phyloP scores from a whole-genome alignment of 2,113 vertebrate species.

The Phodopus roborovskii region DNA sequence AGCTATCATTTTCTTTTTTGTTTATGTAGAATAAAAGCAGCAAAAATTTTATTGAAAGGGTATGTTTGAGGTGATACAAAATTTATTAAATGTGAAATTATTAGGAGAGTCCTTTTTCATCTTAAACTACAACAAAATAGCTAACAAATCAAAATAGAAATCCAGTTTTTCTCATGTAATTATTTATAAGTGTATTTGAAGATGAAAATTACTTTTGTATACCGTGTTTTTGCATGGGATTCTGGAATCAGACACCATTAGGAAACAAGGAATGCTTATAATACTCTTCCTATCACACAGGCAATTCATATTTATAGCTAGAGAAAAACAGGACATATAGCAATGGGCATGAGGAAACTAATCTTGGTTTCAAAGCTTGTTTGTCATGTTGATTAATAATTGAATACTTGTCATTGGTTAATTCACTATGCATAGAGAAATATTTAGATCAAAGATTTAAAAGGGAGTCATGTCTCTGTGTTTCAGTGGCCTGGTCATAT shows the following conservation, averaged over 20 bases:
- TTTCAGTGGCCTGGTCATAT: too few relatives aligned
- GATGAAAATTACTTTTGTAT: neutral
- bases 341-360: neutral
- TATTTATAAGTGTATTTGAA: neutral
- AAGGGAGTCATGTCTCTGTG: too few relatives aligned
- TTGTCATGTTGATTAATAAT: neutral
- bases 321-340: too few relatives aligned
- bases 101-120: neutral
- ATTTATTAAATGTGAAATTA: neutral
- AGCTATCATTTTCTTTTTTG: neutral
- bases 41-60: neutral
- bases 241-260: neutral
- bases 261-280: neutral
- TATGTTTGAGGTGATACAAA: neutral
- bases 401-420: neutral
- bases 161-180: neutral
- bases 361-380: neutral
- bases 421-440: neutral
- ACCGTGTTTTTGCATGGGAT: neutral
- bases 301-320: neutral
- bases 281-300: neutral
- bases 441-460: neutral
- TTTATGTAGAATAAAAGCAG: neutral
- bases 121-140: neutral
- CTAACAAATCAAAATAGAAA: conserved; percentile 17